Evolutionary conservation across 1,140 invertebrate species (phyloP).

Genomic region (Brachionus plicatilis): DNA sequence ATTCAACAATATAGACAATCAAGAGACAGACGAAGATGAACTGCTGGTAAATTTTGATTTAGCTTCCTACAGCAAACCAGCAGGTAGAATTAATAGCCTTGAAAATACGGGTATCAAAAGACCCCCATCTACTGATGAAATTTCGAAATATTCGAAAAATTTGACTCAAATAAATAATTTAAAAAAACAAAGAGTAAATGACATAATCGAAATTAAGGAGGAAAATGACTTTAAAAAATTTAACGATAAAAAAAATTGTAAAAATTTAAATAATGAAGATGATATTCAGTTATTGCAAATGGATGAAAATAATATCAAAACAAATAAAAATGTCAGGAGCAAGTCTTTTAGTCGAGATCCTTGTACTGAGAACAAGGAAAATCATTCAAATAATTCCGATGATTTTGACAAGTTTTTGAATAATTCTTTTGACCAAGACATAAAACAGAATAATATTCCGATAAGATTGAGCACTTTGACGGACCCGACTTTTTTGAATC

Average conservation of each 20-base stretch:
- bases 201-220: background rate
- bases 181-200: constrained; percentile 5
- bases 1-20: background rate
- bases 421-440: background rate
- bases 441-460: background rate
- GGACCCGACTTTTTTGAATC: background rate
- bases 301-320: background rate
- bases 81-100: background rate
- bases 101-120: background rate
- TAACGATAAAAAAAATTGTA: background rate
- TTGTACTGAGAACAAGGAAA: background rate
- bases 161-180: background rate
- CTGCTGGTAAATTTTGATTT: background rate
- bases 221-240: background rate
- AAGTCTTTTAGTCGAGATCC: background rate
- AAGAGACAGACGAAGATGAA: background rate
- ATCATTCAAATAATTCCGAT: background rate
- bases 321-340: background rate
- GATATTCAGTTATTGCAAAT: background rate
- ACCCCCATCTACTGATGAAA: background rate
- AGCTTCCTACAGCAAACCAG: background rate
- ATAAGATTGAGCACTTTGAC: background rate
- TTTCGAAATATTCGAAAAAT: background rate
- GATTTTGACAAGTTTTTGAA: background rate
- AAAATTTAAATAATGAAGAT: background rate